Base-by-base conservation (phyloP, 2,797 vertebrate species). In the Poecilia wingei region DNA sequence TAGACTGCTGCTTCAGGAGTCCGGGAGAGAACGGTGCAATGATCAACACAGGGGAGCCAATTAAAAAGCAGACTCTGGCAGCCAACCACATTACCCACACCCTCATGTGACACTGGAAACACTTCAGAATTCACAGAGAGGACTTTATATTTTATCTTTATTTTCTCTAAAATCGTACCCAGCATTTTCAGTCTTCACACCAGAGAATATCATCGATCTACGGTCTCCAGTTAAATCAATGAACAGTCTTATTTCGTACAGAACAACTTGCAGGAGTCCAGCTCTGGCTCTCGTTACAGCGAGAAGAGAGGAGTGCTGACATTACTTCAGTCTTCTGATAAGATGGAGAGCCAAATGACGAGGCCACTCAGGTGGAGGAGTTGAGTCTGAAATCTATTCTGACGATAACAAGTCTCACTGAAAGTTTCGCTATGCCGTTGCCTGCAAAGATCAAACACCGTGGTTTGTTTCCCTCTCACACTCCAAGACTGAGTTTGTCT, bases 1-100 rank as follows among this genome's bases (percentile, higher is more conserved):
- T 51, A 82, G 79, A 73, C 86, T 84, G 85, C 91, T 84, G 89
- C 91, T 93, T 90, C 89, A 88, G 91, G 84, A 93, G 83, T 91
- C 87, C 87, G 86, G 88, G 86, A 91, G 88, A 93, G 90, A 93
- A 87, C 87, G 92, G 89, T 93, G 90, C 94, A 87, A 92, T 93
- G 91, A 94, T 94, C 93, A 95, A 86, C 95, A 95, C 95, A 94
- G 88, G 92, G 95, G 95, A 95, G 91, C 95, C 94, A 96, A 96
- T 96, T 96, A 96, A 94, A 95, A 92, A 87, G 3, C 83, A 88
- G 85, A 89, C 88, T 93, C 93, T 94, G 95, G 94, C 90, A 92
- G 92, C 83, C 81, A 86, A 90, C 91, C 84, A 83, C 85, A 87
- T 92, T 92, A 89, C 73, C 80, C 91, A 83, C 90, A 90, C 92